Conservation (phyloP, 2,113 vertebrate genomes). For the Phylloscopus trochilus region DNA sequence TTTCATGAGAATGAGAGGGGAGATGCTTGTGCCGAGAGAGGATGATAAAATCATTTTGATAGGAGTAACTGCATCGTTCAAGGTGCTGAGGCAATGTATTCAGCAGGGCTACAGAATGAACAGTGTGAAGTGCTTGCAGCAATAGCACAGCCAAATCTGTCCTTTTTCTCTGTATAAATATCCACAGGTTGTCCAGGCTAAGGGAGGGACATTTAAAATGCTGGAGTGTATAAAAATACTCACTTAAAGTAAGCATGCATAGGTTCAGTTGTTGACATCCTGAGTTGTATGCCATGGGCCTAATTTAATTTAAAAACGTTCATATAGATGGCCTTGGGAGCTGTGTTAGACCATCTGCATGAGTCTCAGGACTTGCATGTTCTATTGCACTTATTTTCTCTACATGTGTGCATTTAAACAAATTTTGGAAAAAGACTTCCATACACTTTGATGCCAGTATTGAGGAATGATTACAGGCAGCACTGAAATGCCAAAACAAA, state of each 20-base stretch:
- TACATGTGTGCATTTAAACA: not conserved
- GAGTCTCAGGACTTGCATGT: not conserved
- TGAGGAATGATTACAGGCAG: slow-evolving; percentile 4
- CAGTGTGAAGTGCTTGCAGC: not conserved
- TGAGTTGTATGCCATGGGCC: not conserved
- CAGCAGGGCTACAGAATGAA: not conserved
- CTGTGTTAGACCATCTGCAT: not conserved
- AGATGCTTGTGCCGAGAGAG: not conserved
- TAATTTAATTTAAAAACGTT: not conserved
- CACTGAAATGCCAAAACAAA: not conserved
- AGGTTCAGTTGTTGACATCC: not conserved
- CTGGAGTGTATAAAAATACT: not conserved
- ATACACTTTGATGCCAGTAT: not conserved
- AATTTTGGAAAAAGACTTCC: not conserved
- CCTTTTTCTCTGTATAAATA: not conserved
- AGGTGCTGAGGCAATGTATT: not conserved
- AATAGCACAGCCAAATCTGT: not conserved
- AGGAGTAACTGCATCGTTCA: not conserved
- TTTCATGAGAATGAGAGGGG: not conserved
- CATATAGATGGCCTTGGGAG: not conserved
- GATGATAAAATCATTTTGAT: not conserved
- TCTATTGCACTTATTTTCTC: not conserved
- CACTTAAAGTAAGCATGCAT: not conserved
- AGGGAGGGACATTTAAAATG: not conserved
- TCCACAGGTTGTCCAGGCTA: not conserved